phyloP scores from a whole-genome alignment of 1,140 invertebrate genomes.

The Sinonovacula constricta region DNA sequence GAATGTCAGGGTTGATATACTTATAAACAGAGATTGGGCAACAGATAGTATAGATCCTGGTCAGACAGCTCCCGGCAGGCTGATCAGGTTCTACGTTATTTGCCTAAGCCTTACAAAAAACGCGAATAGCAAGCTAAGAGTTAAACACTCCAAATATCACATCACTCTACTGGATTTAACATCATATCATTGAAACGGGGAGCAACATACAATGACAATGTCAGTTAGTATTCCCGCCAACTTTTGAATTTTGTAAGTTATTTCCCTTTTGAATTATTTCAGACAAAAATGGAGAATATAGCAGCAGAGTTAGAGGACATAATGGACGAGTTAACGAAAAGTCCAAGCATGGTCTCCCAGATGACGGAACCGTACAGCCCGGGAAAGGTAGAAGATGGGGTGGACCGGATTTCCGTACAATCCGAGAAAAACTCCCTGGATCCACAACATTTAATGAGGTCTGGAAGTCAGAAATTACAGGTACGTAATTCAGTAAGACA shows the following conservation, averaged over 20 bases:
- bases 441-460: conserved; percentile 45
- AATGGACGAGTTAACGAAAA: conserved; percentile 53
- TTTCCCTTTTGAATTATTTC: conserved; percentile 13
- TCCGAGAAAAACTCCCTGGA: conserved; percentile 31
- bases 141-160: too few species aligned
- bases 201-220: conserved; percentile 32
- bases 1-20: too few species aligned
- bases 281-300: conserved; percentile 45
- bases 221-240: conserved; percentile 57
- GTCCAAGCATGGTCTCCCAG: conserved; percentile 54
- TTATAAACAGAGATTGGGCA: too few species aligned
- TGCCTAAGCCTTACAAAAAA: too few species aligned
- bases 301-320: conserved; percentile 20
- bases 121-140: too few species aligned
- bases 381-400: conserved; percentile 47
- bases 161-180: neutral
- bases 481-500: too few species aligned
- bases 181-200: conserved; percentile 9
- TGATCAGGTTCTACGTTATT: too few species aligned
- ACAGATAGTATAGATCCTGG: too few species aligned
- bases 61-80: too few species aligned
- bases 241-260: too few species aligned
- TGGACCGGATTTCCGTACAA: conserved; percentile 38
- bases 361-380: conserved; percentile 46
- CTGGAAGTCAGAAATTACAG: too few species aligned